Percentiles rank a stretch among this genome's conserved stretches.
Conservation (phyloP, 1,140 invertebrate species). For the Monomorium pharaonis region DNA sequence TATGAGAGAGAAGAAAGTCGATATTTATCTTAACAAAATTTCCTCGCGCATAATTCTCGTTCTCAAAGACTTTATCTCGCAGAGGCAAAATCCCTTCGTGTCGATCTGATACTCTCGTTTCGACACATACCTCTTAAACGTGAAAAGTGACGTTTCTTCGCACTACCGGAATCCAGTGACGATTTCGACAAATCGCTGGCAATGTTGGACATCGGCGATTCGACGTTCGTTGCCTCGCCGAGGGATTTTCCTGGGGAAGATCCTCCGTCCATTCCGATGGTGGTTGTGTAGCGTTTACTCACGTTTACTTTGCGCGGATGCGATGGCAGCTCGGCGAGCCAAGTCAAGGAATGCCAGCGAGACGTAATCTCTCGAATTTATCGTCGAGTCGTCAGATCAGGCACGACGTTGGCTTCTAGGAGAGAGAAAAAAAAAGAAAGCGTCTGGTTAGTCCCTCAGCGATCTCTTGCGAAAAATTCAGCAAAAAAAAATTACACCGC, state of each 20-base stretch:
- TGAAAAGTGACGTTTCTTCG: neutral
- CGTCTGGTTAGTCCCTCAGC: neutral
- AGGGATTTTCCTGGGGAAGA: neutral
- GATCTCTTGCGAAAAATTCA: constrained; percentile 11
- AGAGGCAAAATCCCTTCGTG: neutral
- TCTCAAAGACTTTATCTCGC: neutral
- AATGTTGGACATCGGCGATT: constrained; percentile 72
- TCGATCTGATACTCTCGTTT: neutral
- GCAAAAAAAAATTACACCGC: neutral
- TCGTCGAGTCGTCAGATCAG: constrained; percentile 7
- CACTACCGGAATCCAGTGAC: constrained; percentile 33
- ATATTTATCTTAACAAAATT: neutral
- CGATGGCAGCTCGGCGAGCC: neutral
- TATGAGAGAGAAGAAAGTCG: neutral
- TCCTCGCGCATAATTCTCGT: neutral
- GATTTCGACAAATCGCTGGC: constrained; percentile 67
- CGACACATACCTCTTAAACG: neutral
- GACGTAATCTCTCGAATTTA: constrained; percentile 30
- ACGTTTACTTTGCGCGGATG: neutral
- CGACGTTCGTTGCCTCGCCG: neutral
- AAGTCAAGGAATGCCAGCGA: neutral
- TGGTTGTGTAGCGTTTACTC: no score
- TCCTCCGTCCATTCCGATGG: constrained; percentile 31
- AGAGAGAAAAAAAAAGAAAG: neutral
- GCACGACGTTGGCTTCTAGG: constrained; percentile 17